phyloP scores from a whole-genome alignment of 1,140 invertebrate species.

The Aphis craccivora region DNA sequence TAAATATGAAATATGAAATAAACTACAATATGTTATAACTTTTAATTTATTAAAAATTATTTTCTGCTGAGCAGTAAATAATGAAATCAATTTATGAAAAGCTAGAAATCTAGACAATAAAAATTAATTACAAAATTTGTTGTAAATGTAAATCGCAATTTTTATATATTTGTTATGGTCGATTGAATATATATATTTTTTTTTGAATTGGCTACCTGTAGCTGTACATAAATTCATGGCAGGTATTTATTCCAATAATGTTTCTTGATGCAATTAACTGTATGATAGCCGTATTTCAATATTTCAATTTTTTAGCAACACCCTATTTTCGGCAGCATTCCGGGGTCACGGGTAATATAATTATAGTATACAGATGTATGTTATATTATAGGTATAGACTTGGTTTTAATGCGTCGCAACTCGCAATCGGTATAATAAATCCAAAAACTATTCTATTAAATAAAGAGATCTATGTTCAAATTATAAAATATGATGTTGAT shows the following conservation, averaged over 20 bases:
- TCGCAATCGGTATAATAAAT: too few relatives aligned
- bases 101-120: background rate
- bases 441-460: too few relatives aligned
- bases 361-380: too few relatives aligned
- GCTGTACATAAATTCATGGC: background rate
- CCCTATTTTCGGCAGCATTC: background rate
- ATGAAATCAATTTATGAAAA: background rate
- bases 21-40: too few relatives aligned
- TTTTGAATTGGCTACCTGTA: background rate
- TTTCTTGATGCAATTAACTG: background rate
- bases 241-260: background rate
- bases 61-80: background rate
- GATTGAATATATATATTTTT: background rate
- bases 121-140: background rate
- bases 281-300: background rate
- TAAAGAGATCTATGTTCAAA: too few relatives aligned
- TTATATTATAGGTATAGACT: too few relatives aligned
- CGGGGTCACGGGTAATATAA: background rate
- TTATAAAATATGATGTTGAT: too few relatives aligned
- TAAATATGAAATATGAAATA: too few relatives aligned
- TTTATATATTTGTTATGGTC: background rate
- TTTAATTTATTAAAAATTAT: background rate
- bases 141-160: background rate
- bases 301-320: background rate
- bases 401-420: too few relatives aligned